Conservation (phyloP, 2,113 vertebrate genomes). For the Vulpes ferrilata region DNA sequence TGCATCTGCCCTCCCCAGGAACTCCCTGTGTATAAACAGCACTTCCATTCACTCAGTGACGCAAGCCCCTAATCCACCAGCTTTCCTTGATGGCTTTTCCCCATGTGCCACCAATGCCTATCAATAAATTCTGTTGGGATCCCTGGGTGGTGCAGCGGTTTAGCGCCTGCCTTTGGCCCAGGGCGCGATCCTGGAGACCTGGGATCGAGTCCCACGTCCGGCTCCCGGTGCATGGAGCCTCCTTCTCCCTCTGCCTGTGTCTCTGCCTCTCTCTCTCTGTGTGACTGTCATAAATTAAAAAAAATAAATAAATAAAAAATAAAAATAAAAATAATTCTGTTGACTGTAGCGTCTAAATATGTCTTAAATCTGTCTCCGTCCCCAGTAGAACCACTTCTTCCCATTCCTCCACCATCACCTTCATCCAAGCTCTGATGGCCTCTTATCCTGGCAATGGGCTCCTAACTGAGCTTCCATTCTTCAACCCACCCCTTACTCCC, state of each 20-base stretch:
- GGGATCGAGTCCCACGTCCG: too few species aligned
- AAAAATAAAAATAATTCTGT: background rate
- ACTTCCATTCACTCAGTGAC: background rate
- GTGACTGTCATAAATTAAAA: too few species aligned
- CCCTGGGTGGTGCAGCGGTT: too few species aligned
- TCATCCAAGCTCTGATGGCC: background rate
- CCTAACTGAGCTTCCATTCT: background rate
- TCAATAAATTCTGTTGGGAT: background rate
- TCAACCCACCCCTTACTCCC: fast-evolving
- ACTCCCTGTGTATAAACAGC: background rate
- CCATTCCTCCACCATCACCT: background rate
- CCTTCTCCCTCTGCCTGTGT: too few species aligned
- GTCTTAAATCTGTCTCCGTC: background rate
- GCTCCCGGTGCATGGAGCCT: too few species aligned
- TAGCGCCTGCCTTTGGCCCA: too few species aligned
- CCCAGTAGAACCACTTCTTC: background rate
- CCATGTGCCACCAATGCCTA: background rate
- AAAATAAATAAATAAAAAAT: too few species aligned
- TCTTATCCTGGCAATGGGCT: background rate
- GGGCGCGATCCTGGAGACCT: too few species aligned
- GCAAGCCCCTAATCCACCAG: background rate
- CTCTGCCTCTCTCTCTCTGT: too few species aligned
- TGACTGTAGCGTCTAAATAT: background rate
- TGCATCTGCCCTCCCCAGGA: background rate
- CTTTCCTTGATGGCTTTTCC: background rate